These are phyloP conservation scores for Drosophila meridiana DNA, from an alignment of 2,888 invertebrate genomes.

Conservation along the genomic window DNA sequence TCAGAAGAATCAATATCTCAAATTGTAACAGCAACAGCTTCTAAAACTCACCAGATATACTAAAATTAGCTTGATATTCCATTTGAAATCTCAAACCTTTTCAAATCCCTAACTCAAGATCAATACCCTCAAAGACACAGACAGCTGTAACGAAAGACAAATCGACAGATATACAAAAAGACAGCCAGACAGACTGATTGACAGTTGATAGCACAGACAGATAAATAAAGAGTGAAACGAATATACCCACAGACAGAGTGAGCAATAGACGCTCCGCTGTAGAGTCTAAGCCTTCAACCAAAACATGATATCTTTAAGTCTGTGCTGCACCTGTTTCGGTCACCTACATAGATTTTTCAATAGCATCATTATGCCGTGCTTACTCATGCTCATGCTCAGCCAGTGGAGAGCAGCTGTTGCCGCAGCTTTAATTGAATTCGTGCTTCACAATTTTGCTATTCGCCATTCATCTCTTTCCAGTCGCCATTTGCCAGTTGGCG, in stretches of 20 bases:
- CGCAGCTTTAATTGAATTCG: constrained; percentile 66
- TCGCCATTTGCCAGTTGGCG: constrained; percentile 43
- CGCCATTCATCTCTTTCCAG: constrained; percentile 22
- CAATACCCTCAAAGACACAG: background rate
- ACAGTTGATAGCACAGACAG: background rate
- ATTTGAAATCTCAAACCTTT: background rate
- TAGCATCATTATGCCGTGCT: background rate
- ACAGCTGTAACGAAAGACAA: background rate
- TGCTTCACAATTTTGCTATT: constrained; percentile 23
- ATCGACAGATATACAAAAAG: background rate
- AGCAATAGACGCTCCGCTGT: background rate
- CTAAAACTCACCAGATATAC: background rate
- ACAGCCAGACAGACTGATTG: background rate
- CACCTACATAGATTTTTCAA: background rate
- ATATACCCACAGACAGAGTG: background rate
- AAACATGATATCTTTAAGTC: background rate
- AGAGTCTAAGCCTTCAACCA: background rate
- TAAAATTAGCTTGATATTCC: background rate
- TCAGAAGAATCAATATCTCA: background rate
- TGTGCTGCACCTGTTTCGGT: background rate
- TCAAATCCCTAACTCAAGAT: background rate
- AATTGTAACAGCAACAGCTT: background rate
- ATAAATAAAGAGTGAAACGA: background rate
- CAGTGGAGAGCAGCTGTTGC: constrained; percentile 16
- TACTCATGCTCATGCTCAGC: background rate